A percentile compares a stretch with the other conserved stretches of the same genome.
Conservation (phyloP, 2,113 vertebrate species). For the Rhynchomys soricoides region DNA sequence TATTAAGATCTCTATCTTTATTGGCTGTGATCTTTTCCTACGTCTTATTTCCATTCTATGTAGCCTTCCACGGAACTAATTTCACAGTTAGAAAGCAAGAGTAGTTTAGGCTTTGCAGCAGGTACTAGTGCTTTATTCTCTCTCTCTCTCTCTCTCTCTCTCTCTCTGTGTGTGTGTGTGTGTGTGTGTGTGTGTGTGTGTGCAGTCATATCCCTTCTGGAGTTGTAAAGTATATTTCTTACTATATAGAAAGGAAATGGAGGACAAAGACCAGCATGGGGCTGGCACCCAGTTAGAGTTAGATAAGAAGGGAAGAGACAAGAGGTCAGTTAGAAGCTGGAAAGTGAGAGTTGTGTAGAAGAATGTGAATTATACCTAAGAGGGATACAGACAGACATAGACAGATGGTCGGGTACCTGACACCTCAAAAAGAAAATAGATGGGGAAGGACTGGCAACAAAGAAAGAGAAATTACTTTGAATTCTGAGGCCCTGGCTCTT, state of each 20-base stretch:
- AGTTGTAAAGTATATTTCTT: background rate
- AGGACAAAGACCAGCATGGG: background rate
- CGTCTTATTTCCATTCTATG: background rate
- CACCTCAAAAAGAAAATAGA: background rate
- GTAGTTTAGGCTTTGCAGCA: background rate
- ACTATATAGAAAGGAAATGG: background rate
- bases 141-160: background rate
- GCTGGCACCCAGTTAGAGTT: background rate
- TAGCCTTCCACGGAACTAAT: background rate
- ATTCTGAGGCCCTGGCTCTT: background rate
- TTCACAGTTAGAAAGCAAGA: background rate
- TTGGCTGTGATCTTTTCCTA: background rate
- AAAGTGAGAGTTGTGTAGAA: background rate
- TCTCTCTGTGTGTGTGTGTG: background rate
- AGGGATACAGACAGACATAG: background rate
- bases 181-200: background rate
- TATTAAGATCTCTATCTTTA: background rate
- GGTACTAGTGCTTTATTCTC: background rate
- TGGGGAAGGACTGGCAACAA: background rate
- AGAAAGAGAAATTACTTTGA: background rate
- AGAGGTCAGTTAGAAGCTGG: rapidly evolving
- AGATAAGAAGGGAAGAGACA: background rate
- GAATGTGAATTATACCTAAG: background rate
- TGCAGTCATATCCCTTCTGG: background rate
- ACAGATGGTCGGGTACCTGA: background rate